Evolutionary conservation across 2,797 vertebrate species (phyloP).

Genomic region (Cynodonichthys magdalenae): DNA sequence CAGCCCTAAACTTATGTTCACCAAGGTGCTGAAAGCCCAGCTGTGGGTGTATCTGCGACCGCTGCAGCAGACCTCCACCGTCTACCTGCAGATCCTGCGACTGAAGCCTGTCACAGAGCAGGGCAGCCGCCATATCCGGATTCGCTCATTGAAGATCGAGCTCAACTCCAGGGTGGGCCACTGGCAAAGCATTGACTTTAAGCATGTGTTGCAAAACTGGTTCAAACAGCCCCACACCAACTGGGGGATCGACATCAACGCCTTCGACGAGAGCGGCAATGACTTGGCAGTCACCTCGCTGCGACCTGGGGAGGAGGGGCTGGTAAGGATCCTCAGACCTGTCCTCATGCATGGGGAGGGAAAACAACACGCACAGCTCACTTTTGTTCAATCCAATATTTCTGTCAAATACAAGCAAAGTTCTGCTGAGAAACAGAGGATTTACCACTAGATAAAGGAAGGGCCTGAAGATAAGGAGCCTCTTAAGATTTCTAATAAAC

Average conservation of each 20-base stretch:
- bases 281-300: constrained; percentile 96
- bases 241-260: constrained; percentile 99
- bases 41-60: constrained; percentile 98
- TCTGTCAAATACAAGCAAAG: constrained; percentile 9
- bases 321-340: constrained; percentile 92
- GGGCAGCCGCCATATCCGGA: constrained; percentile 95
- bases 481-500: too few relatives aligned
- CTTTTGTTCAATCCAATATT: constrained; percentile 16
- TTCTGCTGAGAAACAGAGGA: neutral
- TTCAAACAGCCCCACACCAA: constrained; percentile 99
- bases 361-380: constrained; percentile 29
- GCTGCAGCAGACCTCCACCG: constrained; percentile 93
- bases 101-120: constrained; percentile 94
- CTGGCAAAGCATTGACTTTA: constrained; percentile 99
- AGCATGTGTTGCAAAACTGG: constrained; percentile 98
- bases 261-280: constrained; percentile 96
- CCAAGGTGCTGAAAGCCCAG: constrained; percentile 98
- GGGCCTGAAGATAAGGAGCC: too few relatives aligned
- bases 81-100: constrained; percentile 97
- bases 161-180: constrained; percentile 92
- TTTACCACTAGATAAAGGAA: too few relatives aligned
- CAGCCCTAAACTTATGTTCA: constrained; percentile 99
- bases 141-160: constrained; percentile 97
- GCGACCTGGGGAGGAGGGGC: constrained; percentile 93
- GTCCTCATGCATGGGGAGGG: constrained; percentile 43